These are phyloP conservation scores for Blastomussa wellsi DNA, from an alignment of 92 coral and sea anemone genomes.

Conservation along the genomic window DNA sequence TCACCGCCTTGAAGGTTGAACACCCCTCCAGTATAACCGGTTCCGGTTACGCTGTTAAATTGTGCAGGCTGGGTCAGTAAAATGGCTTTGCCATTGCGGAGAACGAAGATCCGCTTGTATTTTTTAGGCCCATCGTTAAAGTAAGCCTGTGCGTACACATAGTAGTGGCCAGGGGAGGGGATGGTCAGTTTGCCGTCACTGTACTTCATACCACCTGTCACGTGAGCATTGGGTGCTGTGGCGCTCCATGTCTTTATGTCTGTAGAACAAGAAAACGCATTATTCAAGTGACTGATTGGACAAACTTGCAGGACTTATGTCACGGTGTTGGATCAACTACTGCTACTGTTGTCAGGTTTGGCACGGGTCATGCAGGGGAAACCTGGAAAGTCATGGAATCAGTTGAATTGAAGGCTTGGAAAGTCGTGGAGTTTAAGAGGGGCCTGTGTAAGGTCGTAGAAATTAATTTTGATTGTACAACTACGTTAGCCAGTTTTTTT, in stretches of 20 bases:
- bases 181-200: constrained; percentile 30
- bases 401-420: no score
- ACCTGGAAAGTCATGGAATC: no score
- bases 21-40: constrained; percentile 7
- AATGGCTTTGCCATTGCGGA: not conserved
- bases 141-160: constrained; percentile 35
- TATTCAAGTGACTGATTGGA: not conserved
- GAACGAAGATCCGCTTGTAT: constrained; percentile 1
- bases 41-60: not conserved
- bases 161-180: constrained; percentile 18
- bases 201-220: constrained; percentile 36
- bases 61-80: not conserved
- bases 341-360: no score
- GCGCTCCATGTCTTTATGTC: not conserved
- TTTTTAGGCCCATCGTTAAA: not conserved
- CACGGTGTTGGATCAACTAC: not conserved
- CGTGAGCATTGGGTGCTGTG: constrained; percentile 30
- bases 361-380: no score
- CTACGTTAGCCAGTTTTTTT: no score
- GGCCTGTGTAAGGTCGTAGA: no score
- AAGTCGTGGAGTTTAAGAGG: no score
- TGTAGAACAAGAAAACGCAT: not conserved
- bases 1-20: not conserved
- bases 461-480: no score
- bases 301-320: no score